Base-by-base conservation (phyloP, 2,888 invertebrate species). In the Calliphora vomitoria region DNA sequence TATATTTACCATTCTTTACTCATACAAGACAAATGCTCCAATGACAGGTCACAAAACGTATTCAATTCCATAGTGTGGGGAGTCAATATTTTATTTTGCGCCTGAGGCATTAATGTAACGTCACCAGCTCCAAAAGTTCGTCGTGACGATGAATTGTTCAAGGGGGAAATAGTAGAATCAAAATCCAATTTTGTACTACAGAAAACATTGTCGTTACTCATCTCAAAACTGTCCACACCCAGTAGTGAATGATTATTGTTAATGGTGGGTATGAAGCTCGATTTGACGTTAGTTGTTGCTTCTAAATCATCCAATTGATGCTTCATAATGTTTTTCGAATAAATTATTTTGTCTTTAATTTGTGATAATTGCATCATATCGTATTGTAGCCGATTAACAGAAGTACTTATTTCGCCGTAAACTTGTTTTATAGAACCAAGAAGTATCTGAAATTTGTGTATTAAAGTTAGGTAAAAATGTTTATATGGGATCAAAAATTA, bases 121-220 rank as follows among this genome's bases (percentile, higher is more conserved):
- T 90, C 89, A 44, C 86, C 85, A 72, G 76, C 53, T 31, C 79
- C 79, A 50, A 89, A 88, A 50, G 90, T 90, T 44, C 89, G 90
- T 4, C 83, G 88, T n/a, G 44, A 15, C 8, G 88, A 88, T 35
- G 83, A 89, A 66, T 88, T 88, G 71, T 90, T 92, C n/a, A 90
- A 85, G 20, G 90, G 87, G 31, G 75, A 81, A 13, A 87, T 90
- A 25, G 90, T 92, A 50, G 90, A 89, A 85, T 93, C 93, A 41
- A 93, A 91, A 83, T 93, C 93, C 53, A 93, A 88, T 85, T 92
- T 92, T 55, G 93, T 93, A 89, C 93, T 93, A 78, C 92, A 93
- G 78, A 93, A 91, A 8, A 93, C 90, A 82, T 91, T 92, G 76
- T 91, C 92, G 60, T 81, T 85, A 69, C 79, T 88, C 85, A 90